phyloP scores from a whole-genome alignment of 2,888 invertebrate genomes.

The Troides oblongomaculatus region DNA sequence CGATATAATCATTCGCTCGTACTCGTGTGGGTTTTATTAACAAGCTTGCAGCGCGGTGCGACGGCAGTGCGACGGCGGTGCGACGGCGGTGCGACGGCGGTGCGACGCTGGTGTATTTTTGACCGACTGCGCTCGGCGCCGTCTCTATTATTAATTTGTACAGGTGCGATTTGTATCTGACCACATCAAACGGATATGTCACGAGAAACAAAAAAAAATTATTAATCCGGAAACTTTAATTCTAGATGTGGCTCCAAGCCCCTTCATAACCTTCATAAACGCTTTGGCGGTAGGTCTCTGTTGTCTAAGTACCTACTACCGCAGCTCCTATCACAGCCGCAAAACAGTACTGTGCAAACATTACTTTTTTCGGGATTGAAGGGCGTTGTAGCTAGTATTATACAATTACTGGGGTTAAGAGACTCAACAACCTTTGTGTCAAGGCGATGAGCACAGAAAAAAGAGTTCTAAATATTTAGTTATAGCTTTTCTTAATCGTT shows the following conservation, averaged over 20 bases:
- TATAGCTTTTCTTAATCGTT: no score
- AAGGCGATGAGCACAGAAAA: no score
- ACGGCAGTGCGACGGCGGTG: not conserved
- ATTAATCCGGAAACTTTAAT: not conserved
- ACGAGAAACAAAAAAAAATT: not conserved
- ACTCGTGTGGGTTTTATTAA: constrained; percentile 30
- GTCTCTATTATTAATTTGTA: constrained; percentile 21
- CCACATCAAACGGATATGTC: not conserved
- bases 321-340: no score
- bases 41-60: constrained; percentile 18
- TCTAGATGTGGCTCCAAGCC: not conserved
- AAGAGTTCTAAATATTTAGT: no score
- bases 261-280: no score
- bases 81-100: constrained; percentile 5
- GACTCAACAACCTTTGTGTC: no score
- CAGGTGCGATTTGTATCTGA: constrained; percentile 18
- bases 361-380: no score
- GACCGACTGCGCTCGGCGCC: constrained; percentile 21
- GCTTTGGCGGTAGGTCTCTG: no score
- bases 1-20: constrained; percentile 21
- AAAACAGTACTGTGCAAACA: no score
- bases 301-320: no score
- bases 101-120: constrained; percentile 27
- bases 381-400: no score
- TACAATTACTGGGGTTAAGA: no score